Evolutionary conservation across 37 sponge, comb jelly and placozoan species (phyloP).

Genomic region (Halisarca cf. caerulea): DNA sequence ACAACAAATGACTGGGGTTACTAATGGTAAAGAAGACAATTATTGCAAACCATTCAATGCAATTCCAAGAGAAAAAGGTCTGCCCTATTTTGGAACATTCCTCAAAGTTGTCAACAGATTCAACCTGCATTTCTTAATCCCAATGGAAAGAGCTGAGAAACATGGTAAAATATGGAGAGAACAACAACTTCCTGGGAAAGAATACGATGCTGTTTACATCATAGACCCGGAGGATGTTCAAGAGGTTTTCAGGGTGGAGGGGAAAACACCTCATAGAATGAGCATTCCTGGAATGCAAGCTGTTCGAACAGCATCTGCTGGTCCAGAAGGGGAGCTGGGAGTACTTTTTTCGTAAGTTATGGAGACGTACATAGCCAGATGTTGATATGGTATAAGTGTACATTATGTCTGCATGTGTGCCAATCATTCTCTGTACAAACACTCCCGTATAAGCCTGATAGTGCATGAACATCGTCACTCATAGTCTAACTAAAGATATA

Average conservation of each 20-base stretch:
- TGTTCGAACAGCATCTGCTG: not conserved
- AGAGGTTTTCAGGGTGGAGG: constrained; percentile 45
- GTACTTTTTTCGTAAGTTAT: constrained; percentile 3
- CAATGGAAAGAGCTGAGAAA: constrained; percentile 18
- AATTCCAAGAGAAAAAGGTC: constrained; percentile 35
- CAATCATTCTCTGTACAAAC: too few species aligned
- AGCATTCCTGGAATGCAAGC: not conserved
- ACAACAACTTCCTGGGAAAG: constrained; percentile 4
- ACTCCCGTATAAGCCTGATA: too few species aligned
- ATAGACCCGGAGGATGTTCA: constrained; percentile 45
- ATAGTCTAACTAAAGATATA: too few species aligned
- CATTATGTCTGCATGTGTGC: too few species aligned
- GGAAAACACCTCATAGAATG: constrained; percentile 29
- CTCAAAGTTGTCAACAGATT: not conserved
- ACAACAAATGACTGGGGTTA: too few species aligned
- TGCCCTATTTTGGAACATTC: constrained; percentile 40
- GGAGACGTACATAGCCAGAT: not conserved
- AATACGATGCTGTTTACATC: constrained; percentile 22
- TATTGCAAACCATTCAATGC: constrained; percentile 29
- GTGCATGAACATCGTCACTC: too few species aligned
- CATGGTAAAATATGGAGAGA: constrained; percentile 42
- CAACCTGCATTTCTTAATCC: not conserved
- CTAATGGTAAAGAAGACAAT: too few species aligned
- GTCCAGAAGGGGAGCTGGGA: not conserved
- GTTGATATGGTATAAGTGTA: not conserved